Percentiles rank a stretch among this genome's conserved stretches.
Conservation (phyloP, 2,888 invertebrate species). For the Drosophila algonquin region DNA sequence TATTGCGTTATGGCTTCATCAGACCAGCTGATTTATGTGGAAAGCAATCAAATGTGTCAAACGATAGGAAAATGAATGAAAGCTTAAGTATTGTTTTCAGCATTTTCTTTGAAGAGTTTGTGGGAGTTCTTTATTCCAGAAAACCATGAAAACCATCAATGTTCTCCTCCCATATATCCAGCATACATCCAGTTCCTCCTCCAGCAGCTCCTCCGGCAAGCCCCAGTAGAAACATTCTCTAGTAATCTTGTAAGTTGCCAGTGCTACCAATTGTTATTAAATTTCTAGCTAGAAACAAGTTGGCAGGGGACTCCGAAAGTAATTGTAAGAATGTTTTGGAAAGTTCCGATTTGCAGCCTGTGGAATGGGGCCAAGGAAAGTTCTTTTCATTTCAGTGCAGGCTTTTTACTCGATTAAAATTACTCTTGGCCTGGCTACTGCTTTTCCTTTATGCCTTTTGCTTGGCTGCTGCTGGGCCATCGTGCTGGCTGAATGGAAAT, state of each 20-base stretch:
- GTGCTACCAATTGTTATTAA: not conserved
- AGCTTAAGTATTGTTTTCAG: too few species aligned
- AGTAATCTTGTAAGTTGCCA: not conserved
- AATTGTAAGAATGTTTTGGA: not conserved
- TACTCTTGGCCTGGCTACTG: conserved; percentile 38
- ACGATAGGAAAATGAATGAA: too few species aligned
- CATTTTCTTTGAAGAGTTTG: too few species aligned
- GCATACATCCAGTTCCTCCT: too few species aligned
- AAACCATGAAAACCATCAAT: too few species aligned
- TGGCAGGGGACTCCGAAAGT: not conserved
- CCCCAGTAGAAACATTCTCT: too few species aligned
- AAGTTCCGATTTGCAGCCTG: not conserved
- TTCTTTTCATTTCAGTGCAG: not conserved
- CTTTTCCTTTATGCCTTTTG: conserved; percentile 13
- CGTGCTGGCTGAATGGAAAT: conserved; percentile 50
- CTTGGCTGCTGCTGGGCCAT: conserved; percentile 1
- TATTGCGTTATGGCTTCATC: too few species aligned
- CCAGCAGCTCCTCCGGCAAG: too few species aligned
- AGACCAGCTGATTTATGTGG: too few species aligned
- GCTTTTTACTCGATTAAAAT: conserved; percentile 37
- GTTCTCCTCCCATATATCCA: too few species aligned
- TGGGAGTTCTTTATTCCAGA: too few species aligned
- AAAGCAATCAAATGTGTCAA: too few species aligned
- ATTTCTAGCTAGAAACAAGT: not conserved
- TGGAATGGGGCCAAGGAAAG: conserved; percentile 28